A percentile compares a stretch with the other conserved stretches of the same genome.
Conservation (phyloP, 1,140 invertebrate species). For the Ladona fulva region DNA sequence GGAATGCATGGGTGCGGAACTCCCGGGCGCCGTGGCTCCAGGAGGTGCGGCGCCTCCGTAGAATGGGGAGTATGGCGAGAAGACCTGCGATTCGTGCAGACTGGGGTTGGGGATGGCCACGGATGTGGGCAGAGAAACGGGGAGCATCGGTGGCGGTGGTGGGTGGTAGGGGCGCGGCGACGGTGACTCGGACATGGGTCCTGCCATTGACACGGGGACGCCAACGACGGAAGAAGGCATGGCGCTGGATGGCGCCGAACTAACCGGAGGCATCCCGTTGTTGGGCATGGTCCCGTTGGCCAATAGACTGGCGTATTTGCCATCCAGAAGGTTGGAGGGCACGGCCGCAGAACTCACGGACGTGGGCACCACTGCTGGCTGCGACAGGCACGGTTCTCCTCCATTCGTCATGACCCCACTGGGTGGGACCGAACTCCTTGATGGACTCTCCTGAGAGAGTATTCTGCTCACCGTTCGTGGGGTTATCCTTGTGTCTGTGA, state of each 20-base stretch:
- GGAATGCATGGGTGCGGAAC: constrained; percentile 13
- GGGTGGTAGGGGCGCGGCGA: constrained; percentile 55
- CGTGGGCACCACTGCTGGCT: constrained; percentile 16
- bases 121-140: constrained; percentile 79
- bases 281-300: constrained; percentile 25
- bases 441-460: constrained; percentile 60
- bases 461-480: constrained; percentile 81
- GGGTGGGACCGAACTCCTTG: constrained; percentile 1
- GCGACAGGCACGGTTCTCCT: constrained; percentile 22
- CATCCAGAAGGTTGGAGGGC: constrained; percentile 19
- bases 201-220: background rate
- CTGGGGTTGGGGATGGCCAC: constrained; percentile 94
- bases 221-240: background rate
- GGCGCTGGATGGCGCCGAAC: background rate
- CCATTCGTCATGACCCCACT: constrained; percentile 20
- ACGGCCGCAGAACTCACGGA: constrained; percentile 21
- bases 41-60: constrained; percentile 52
- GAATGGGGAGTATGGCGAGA: constrained; percentile 82
- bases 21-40: constrained; percentile 21
- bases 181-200: constrained; percentile 39
- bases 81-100: constrained; percentile 88
- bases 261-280: constrained; percentile 34
- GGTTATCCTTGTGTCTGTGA: constrained; percentile 91
- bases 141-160: constrained; percentile 66
- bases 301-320: constrained; percentile 18